These are phyloP conservation scores for Arctia plantaginis DNA, from an alignment of 2,888 invertebrate species.

Conservation along the genomic window DNA sequence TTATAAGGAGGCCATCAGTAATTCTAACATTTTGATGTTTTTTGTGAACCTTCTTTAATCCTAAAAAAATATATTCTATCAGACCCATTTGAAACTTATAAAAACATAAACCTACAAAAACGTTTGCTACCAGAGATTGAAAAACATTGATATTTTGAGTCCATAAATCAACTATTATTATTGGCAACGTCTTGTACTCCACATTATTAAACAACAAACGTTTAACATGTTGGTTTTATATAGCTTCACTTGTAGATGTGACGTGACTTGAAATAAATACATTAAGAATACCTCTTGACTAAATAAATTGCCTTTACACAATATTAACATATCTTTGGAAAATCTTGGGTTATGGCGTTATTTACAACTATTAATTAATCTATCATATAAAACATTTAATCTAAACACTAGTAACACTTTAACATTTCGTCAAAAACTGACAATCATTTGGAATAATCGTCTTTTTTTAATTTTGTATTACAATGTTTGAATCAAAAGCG, in stretches of 20 bases:
- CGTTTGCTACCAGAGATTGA: slow-evolving; percentile 32
- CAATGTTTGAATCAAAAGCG: slow-evolving; percentile 38
- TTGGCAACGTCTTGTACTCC: not conserved
- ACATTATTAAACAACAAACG: not conserved
- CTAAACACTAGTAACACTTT: slow-evolving; percentile 48
- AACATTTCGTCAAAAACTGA: slow-evolving; percentile 49
- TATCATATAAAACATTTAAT: slow-evolving; percentile 58
- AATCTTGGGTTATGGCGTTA: slow-evolving; percentile 44
- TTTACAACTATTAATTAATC: slow-evolving; percentile 36
- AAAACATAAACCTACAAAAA: slow-evolving; percentile 23
- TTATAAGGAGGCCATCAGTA: not conserved
- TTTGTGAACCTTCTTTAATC: slow-evolving; percentile 27
- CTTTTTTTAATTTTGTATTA: slow-evolving; percentile 31
- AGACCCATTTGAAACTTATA: slow-evolving; percentile 45
- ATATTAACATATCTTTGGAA: slow-evolving; percentile 51
- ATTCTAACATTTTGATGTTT: not conserved
- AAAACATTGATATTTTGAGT: slow-evolving; percentile 15
- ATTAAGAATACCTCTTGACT: slow-evolving; percentile 24
- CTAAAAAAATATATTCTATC: slow-evolving; percentile 43
- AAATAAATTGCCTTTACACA: slow-evolving; percentile 36
- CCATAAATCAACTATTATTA: not conserved
- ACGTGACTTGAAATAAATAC: slow-evolving; percentile 25
- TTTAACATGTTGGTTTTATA: not conserved
- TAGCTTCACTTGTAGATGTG: slow-evolving; percentile 15
- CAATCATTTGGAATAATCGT: slow-evolving; percentile 55